Conservation (phyloP, 2,113 vertebrate genomes). For the Pheucticus melanocephalus region DNA sequence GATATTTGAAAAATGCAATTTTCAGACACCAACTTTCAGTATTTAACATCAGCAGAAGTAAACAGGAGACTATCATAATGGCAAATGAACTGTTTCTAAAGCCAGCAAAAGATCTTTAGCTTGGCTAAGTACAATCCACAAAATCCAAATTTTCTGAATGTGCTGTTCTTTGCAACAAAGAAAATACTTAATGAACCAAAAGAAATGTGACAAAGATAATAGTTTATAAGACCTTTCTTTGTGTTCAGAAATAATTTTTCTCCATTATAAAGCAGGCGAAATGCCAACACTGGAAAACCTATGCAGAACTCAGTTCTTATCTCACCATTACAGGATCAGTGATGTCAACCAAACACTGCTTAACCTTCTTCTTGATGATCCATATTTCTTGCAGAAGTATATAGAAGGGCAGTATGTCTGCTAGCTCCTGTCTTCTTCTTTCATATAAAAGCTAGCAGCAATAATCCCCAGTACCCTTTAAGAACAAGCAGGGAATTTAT, state of each 20-base stretch:
- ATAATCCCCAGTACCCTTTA: conserved; percentile 20
- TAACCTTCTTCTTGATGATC: conserved; percentile 24
- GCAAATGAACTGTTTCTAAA: background rate
- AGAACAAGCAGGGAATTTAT: conserved; percentile 32
- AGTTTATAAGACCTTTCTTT: conserved; percentile 2
- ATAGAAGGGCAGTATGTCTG: background rate
- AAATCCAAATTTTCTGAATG: background rate
- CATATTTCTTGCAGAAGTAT: conserved; percentile 37
- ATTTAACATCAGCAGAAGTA: background rate
- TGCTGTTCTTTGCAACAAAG: background rate
- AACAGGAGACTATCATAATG: background rate
- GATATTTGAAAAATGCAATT: background rate
- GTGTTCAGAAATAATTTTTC: conserved; percentile 4
- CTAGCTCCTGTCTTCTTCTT: background rate
- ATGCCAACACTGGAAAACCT: background rate
- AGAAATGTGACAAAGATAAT: conserved; percentile 4
- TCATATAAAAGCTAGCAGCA: background rate
- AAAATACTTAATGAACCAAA: background rate
- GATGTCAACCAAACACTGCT: conserved; percentile 21
- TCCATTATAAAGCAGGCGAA: background rate
- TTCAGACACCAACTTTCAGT: background rate
- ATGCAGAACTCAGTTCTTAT: background rate
- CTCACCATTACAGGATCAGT: conserved; percentile 1
- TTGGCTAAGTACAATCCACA: background rate
- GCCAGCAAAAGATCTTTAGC: background rate